Evolutionary conservation across 2,888 invertebrate species (phyloP).

Genomic region (Anoncus sp.): DNA sequence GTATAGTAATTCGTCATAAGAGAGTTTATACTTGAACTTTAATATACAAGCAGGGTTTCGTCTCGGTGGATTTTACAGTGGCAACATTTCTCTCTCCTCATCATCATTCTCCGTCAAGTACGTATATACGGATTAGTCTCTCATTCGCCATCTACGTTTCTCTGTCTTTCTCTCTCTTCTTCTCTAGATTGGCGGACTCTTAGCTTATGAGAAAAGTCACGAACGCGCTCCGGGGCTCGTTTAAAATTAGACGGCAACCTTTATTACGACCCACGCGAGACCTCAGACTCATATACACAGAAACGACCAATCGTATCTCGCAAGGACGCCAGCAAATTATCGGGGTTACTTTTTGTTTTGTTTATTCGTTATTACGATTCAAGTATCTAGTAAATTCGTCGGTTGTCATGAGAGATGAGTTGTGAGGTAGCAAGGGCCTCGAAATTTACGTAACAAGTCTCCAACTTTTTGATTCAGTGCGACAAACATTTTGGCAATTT

Average conservation of each 20-base stretch:
- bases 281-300: constrained; percentile 1
- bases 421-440: neutral
- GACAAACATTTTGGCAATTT: neutral
- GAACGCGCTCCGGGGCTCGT: constrained; percentile 54
- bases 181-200: constrained; percentile 10
- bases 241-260: constrained; percentile 64
- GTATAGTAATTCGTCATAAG: constrained; percentile 39
- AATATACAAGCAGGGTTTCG: constrained; percentile 48
- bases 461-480: neutral
- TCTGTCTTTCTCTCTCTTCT: constrained; percentile 20
- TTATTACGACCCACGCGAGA: constrained; percentile 57
- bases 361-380: constrained; percentile 22
- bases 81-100: constrained; percentile 40
- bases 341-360: constrained; percentile 27
- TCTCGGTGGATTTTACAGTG: constrained; percentile 44
- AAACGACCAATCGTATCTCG: constrained; percentile 7
- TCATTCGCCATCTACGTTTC: constrained; percentile 20
- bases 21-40: constrained; percentile 56
- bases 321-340: constrained; percentile 36
- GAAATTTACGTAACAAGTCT: constrained; percentile 12
- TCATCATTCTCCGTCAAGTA: constrained; percentile 46
- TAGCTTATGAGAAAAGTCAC: constrained; percentile 62
- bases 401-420: constrained; percentile 1
- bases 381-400: constrained; percentile 23
- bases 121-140: constrained; percentile 54